Evolutionary conservation across 2,113 vertebrate genomes (phyloP).

Genomic region (Neogale vison): DNA sequence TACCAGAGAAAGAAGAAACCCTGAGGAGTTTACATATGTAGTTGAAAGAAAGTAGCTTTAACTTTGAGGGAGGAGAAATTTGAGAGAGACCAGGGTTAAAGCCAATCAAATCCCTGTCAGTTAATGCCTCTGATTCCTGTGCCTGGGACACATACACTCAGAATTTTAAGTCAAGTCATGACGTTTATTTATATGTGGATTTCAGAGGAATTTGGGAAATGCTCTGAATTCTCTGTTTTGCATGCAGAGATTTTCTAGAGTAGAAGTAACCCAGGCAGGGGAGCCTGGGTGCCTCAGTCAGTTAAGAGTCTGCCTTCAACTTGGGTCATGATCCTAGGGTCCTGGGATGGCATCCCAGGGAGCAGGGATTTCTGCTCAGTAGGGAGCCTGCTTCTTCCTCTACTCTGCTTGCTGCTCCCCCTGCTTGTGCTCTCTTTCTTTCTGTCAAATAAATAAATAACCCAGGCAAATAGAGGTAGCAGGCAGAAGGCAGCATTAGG

Average conservation of each 20-base stretch:
- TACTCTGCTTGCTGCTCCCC: too few relatives aligned
- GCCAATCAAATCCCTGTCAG: not conserved
- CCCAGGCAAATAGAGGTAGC: not conserved
- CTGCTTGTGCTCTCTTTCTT: too few relatives aligned
- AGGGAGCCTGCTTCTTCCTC: too few relatives aligned
- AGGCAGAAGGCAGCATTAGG: not conserved
- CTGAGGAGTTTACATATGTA: not conserved
- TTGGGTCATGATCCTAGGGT: too few relatives aligned
- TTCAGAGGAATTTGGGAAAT: not conserved
- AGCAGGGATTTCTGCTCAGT: too few relatives aligned
- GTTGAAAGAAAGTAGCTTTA: not conserved
- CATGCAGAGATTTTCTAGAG: not conserved
- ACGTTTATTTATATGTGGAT: not conserved
- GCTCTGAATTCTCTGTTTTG: not conserved
- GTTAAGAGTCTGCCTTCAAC: too few relatives aligned
- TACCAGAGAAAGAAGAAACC: not conserved
- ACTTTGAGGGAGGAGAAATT: not conserved
- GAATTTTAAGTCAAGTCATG: not conserved
- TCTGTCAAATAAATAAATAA: not conserved
- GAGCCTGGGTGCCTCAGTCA: too few relatives aligned
- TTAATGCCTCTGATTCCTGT: not conserved
- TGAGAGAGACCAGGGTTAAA: not conserved
- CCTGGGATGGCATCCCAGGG: too few relatives aligned
- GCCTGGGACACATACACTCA: not conserved
- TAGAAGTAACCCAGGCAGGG: not conserved